Evolutionary conservation across 2,113 vertebrate genomes (phyloP).

Genomic region (Elephantulus edwardii): DNA sequence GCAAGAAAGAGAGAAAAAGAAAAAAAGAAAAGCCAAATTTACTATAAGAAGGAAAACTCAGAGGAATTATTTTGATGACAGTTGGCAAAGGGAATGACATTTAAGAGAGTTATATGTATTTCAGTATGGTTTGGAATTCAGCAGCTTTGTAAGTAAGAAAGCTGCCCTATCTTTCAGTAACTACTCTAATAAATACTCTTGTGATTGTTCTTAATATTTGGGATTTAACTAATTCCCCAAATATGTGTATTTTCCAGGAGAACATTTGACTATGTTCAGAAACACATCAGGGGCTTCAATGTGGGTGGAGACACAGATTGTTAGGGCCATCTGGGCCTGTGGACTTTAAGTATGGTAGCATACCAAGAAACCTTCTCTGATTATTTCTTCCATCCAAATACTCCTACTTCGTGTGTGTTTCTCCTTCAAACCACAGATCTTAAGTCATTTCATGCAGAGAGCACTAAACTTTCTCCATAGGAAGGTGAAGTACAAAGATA

Average conservation of each 20-base stretch:
- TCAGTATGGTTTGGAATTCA: not conserved
- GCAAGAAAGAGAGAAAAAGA: not conserved
- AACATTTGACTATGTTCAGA: conserved; percentile 2
- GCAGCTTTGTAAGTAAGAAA: conserved; percentile 33
- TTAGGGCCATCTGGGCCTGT: conserved; percentile 69
- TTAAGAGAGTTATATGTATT: not conserved
- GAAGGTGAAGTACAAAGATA: conserved; percentile 41
- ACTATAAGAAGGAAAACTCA: not conserved
- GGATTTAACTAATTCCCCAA: conserved; percentile 45
- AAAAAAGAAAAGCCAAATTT: not conserved
- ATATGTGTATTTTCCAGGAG: conserved; percentile 50
- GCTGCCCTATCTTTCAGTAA: conserved; percentile 43
- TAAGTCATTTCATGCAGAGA: conserved; percentile 52
- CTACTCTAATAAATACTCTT: conserved; percentile 59
- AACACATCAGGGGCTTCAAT: conserved; percentile 69
- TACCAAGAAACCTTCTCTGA: conserved; percentile 45
- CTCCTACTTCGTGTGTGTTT: conserved; percentile 54
- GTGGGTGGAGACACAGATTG: conserved; percentile 63
- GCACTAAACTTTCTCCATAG: conserved; percentile 38
- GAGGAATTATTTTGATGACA: not conserved
- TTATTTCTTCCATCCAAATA: conserved; percentile 59
- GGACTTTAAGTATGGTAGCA: conserved; percentile 51
- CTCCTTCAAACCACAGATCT: conserved; percentile 11
- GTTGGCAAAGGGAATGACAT: not conserved
- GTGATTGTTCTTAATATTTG: conserved; percentile 38